These are phyloP conservation scores for Allygus modestus DNA, from an alignment of 2,888 invertebrate genomes.

Conservation along the genomic window DNA sequence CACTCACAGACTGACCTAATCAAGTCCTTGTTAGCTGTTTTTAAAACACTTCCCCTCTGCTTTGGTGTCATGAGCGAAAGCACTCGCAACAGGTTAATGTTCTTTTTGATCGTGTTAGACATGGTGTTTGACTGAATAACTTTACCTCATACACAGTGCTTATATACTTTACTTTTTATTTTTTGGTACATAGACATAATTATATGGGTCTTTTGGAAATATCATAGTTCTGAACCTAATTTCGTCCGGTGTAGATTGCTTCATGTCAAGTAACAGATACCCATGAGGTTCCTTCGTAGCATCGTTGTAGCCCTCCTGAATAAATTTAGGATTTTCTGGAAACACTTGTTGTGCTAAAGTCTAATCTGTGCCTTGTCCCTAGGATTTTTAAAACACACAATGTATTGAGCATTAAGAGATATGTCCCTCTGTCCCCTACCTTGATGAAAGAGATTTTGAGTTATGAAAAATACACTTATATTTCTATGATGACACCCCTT, in stretches of 20 bases:
- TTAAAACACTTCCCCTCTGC: constrained; percentile 3
- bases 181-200: constrained; percentile 1
- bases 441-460: constrained; percentile 46
- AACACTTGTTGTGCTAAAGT: constrained; percentile 7
- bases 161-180: background rate
- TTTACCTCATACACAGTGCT: background rate
- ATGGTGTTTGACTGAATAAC: background rate
- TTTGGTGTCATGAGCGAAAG: background rate
- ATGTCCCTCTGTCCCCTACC: no score
- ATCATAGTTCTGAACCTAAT: no score
- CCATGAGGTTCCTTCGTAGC: background rate
- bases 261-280: constrained; percentile 6
- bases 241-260: constrained; percentile 6
- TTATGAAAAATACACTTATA: constrained; percentile 42
- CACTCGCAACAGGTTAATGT: background rate
- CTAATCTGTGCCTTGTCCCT: no score
- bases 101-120: constrained; percentile 19
- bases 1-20: constrained; percentile 1
- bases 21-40: constrained; percentile 17
- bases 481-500: constrained; percentile 44
- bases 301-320: constrained; percentile 31
- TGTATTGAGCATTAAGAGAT: no score
- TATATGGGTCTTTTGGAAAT: no score
- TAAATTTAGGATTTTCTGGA: background rate
- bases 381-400: no score